Base-by-base conservation (phyloP, 2,113 vertebrate species). In the Mormyrus iriodes region DNA sequence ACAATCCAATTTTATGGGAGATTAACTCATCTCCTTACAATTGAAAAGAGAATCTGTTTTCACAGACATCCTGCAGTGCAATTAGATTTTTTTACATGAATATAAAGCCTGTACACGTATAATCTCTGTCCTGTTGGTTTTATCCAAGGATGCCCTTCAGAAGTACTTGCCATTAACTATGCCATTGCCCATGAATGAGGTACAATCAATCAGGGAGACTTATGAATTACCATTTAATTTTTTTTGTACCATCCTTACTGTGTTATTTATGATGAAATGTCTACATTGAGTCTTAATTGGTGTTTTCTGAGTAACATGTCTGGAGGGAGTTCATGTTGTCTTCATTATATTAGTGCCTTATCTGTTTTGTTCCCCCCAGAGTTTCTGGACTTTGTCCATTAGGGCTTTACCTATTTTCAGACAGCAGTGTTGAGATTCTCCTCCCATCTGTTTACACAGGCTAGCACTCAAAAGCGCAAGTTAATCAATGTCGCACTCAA, bases 361-460 rank as follows among this genome's bases (percentile, higher is more conserved):
- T 93, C 91, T 86, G 84, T 91, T 91, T 52, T 42, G 92, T 92
- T 94, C 92, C 93, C 73, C 73, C 10, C 73, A 42, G 89, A 90
- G 87, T 9, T 83, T 48, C 85, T 89, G 65, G 39, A 86, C 88
- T 92, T 90, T 90, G 65, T 89, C 86, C 84, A 42, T 90, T 89
- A 51, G 39, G 51, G 9, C 52, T 58, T 86, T 86, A 46, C 46
- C 27, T 51, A 17, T 10, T 27, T 3, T 86, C 55, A 46, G 31
- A 84, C 17, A 31, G 83, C 83, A 39, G 27, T 5, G 5, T 73
- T 89, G 31, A 1, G 10, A 83, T 55, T 83, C 5, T n/a, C 49
- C 19, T 89, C 51, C 76, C 35, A 27, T 42, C 76, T 83, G 27
- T 53, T 86, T 48, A 69, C 58, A 76, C 86, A 86, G 89, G 85